Percentiles rank a stretch among this genome's conserved stretches.
Evolutionary conservation across 2,113 vertebrate species (phyloP).

Genomic region (Urocitellus parryii): DNA sequence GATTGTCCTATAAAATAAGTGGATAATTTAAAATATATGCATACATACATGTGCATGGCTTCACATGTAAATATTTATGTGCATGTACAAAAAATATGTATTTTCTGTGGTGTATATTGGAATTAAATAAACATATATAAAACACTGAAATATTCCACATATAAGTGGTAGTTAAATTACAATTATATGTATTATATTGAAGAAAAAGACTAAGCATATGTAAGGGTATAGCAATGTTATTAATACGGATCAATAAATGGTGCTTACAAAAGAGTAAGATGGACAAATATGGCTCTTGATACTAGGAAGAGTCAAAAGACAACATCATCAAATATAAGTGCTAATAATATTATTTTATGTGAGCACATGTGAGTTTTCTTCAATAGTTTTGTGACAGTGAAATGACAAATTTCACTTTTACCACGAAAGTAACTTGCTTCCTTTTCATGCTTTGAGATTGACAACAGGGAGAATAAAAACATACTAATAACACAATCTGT

Average conservation of each 20-base stretch:
- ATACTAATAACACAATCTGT: background rate
- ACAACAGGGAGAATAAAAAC: background rate
- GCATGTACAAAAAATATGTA: background rate
- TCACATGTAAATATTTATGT: no score
- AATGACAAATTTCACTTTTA: slow-evolving; percentile 27
- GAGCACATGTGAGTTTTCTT: background rate
- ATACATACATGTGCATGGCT: background rate
- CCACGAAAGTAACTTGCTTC: background rate
- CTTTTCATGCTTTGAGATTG: background rate
- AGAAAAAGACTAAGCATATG: background rate
- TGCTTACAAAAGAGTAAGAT: background rate
- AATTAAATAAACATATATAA: background rate
- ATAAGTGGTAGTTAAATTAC: background rate
- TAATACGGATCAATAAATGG: background rate
- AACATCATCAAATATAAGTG: background rate
- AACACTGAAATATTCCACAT: background rate
- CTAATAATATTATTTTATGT: background rate
- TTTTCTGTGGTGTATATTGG: background rate
- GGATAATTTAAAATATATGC: background rate
- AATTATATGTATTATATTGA: background rate
- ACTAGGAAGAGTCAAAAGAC: background rate
- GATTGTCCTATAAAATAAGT: background rate
- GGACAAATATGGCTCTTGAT: background rate
- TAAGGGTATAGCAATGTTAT: background rate
- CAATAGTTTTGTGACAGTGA: background rate